phyloP scores from a whole-genome alignment of 2,888 invertebrate species.

The Sminthurinus aureus region DNA sequence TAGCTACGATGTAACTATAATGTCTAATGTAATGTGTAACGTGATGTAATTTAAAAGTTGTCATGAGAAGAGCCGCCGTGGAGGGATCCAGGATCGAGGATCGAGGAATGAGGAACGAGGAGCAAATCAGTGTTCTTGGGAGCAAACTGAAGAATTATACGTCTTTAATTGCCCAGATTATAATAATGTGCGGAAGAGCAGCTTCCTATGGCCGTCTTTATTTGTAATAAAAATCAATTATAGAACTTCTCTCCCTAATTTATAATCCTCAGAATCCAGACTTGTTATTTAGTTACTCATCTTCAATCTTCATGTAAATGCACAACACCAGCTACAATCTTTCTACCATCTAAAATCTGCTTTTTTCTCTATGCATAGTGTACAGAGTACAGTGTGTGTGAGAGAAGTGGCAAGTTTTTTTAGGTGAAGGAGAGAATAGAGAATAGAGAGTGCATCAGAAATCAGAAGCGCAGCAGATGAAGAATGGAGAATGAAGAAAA shows the following conservation, averaged over 20 bases:
- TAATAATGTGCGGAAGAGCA: not conserved
- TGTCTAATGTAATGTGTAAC: not conserved
- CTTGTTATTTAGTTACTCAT: not conserved
- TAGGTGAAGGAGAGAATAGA: not conserved
- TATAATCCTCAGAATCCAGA: not conserved
- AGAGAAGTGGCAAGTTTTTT: not conserved
- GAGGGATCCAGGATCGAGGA: too few species aligned
- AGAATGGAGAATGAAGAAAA: not conserved
- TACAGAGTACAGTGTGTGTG: not conserved
- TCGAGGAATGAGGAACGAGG: too few species aligned
- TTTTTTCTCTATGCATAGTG: not conserved
- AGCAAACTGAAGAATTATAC: slow-evolving; percentile 14
- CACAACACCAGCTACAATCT: not conserved
- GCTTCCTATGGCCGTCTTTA: slow-evolving; percentile 14
- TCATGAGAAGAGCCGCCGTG: slow-evolving; percentile 5
- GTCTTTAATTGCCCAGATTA: slow-evolving; percentile 19
- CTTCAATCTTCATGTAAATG: not conserved
- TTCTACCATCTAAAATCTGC: not conserved
- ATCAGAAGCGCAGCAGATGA: not conserved
- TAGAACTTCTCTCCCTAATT: slow-evolving; percentile 9
- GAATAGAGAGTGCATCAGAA: not conserved
- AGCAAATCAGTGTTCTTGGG: not conserved
- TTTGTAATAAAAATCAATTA: slow-evolving; percentile 38
- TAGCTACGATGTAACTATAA: too few species aligned
- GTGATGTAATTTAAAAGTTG: not conserved